Base-by-base conservation (phyloP, 2,888 invertebrate species). In the Dasysyrphus albostriatus region DNA sequence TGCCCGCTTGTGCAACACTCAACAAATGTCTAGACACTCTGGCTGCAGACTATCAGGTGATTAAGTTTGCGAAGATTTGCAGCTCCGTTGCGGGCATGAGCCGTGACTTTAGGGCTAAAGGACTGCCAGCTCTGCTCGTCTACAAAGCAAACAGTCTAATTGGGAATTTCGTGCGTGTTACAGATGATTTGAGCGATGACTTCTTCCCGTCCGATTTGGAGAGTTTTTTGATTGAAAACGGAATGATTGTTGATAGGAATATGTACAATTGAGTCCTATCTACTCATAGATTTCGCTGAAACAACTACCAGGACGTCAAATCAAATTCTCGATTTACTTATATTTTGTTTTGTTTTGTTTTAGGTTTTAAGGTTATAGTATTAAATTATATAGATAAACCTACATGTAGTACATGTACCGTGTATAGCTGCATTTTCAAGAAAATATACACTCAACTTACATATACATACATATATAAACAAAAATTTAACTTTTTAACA, bases 191-290 rank as follows among this genome's bases (percentile, higher is more conserved):
- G 67, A 98, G 98, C 0, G 95, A 96, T 90, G 98, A 98, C 91
- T 99, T 99, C 93, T 97, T 95, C 93, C 95, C 97, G 5, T 95
- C 96, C 42, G 98, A 99, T 93, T 96, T 99, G 19, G 98, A 98
- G 93, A 95, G 95, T 89, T 98, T 96, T 92, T 94, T 99, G 6
- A 95, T 97, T 82, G 98, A 98, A 91, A 96, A 96, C 93, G 97
- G 97, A 58, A 94, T 97, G 92, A 93, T 97, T 77, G 95, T 95
- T 65, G 97, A 97, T 91, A 96, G 95, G 76, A 89, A 89, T 81
- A 88, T 92, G 4, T 92, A 92, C 78, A 92, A 91, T 84, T 91
- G 88, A 88, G 37, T 10, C 9, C 1, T n/a, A n/a, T 47, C 5
- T 8, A 5, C 8, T 14, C 24, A 24, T 24, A 24, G 12, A 47